A percentile compares a stretch with the other conserved stretches of the same genome.
Evolutionary conservation across 2,888 invertebrate species (phyloP).

Genomic region (Trachelus iudaicus): DNA sequence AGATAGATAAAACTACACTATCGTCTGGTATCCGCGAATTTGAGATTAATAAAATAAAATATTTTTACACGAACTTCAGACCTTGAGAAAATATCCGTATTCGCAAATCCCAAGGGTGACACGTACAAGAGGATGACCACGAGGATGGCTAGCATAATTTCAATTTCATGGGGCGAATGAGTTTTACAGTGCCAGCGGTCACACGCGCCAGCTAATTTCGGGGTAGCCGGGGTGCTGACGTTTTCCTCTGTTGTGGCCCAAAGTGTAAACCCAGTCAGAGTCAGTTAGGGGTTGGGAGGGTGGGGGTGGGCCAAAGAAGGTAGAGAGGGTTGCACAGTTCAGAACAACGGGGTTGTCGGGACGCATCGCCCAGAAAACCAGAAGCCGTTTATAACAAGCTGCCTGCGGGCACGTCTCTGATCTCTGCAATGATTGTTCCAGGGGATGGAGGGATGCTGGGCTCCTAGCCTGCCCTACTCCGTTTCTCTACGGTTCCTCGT

Average conservation of each 20-base stretch:
- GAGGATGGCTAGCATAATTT: slow-evolving; percentile 32
- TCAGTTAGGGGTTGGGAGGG: slow-evolving; percentile 6
- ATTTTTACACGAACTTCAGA: not conserved
- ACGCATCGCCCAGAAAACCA: slow-evolving; percentile 20
- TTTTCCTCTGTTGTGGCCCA: slow-evolving; percentile 29
- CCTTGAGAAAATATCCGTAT: too few relatives aligned
- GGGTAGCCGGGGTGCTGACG: slow-evolving; percentile 17
- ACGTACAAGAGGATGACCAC: not conserved
- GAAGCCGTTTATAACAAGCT: slow-evolving; percentile 59
- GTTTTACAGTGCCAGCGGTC: slow-evolving; percentile 40
- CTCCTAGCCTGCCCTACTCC: slow-evolving; percentile 26
- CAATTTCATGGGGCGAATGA: slow-evolving; percentile 43
- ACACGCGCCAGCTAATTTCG: slow-evolving; percentile 42
- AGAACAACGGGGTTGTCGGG: not conserved
- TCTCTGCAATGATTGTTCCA: slow-evolving; percentile 59
- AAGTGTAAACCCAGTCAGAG: slow-evolving; percentile 35
- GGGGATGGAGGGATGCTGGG: slow-evolving; percentile 33
- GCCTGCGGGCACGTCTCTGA: slow-evolving; percentile 56
- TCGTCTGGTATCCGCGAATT: not conserved
- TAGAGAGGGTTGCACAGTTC: not conserved
- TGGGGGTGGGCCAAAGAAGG: not conserved
- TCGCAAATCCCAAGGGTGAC: not conserved
- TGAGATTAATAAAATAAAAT: not conserved
- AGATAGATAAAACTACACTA: not conserved
- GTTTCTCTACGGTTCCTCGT: slow-evolving; percentile 9